Base-by-base conservation (phyloP, 2,113 vertebrate genomes). In the Pseudorasbora parva region DNA sequence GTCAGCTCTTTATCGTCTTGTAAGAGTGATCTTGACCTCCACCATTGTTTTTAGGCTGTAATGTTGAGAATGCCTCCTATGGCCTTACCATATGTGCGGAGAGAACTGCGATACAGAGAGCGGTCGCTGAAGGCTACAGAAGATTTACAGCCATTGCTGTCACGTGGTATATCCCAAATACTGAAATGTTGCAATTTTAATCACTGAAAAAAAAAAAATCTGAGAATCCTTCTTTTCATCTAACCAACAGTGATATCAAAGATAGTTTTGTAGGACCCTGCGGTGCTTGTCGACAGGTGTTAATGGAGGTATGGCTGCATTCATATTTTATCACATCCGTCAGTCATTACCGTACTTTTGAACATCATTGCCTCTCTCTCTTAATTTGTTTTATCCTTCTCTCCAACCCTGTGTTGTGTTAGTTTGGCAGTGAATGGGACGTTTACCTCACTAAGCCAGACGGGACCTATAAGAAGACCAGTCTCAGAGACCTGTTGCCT, bases 231-330 rank as follows among this genome's bases (percentile, higher is more conserved):
- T 54, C 1, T n/a, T 33, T 17, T 54, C 12, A 14, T 76, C 14
- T 78, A 3, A 37, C 43, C 56, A 19, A 82, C 45, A 62, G 97
- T 88, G 93, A 98, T 83, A 81, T 95, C 83, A 85, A 91, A 87
- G 94, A 97, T 49, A 76, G 87, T 0, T 98, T 96, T 90, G 95
- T 97, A 43, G 87, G 89, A 0, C 97, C 97, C 0, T 99, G 97
- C 0, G 97, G 97, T 0, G 96, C 95, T 8, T 99, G 97, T 91
- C 92, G 97, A 82, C 97, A 99, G 91, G 96, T 99, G 72, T 95
- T 99, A 84, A 93, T 96, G 93, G 97, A 98, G 97, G 97, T 98
- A 90, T 86, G 23, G 9, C 14, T 74, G 21, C n/a, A 37, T 11
- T 25, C 56, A 5, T 17, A 49, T 60, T 21, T 47, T 27, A 66